Base-by-base conservation (phyloP, 2,797 vertebrate species). In the Naso thynnoides region DNA sequence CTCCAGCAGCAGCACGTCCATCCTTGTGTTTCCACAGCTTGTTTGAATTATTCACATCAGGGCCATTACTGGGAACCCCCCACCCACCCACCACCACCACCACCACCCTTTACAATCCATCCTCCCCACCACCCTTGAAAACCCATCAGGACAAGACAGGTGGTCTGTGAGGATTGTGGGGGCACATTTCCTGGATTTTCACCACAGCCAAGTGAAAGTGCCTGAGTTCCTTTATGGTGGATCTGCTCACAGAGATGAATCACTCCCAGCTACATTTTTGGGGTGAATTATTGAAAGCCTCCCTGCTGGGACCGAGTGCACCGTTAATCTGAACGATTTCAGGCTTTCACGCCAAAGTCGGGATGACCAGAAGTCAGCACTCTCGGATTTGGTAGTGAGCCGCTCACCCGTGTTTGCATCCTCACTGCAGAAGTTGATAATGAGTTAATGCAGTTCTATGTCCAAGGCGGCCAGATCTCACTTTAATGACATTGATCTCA, bases 1-100 rank as follows among this genome's bases (percentile, higher is more conserved):
- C 82, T 87, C 69, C 70, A 66, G 45, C 74, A 39, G 60, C 72
- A 73, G 56, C 78, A 70, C 50, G 79, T 86, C 85, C 84, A 71
- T 88, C 81, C 55, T 67, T 39, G 54, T 85, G 74, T 90, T 89
- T 90, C 85, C 74, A 66, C 38, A 1, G 76, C 73, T 65, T 52
- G 33, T 89, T 88, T 92, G 76, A 94, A 94, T 95, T 88, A 94
- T 94, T 95, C 81, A 94, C 88, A 63, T 72, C 63, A 31, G 73
- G 74, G 42, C 88, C 87, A 89, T 90, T 91, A 85, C 86, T 83
- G 73, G 71, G 79, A 86, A 45, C 64, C 33, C 56, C 55, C 52
- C 70, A 66, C 52, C 26, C 31, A 2, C 31, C 53, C 6, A 23
- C 39, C 14, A 21, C n/a, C 50, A 10, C 39, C 41, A 16, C 5